Percentiles rank a stretch among this genome's conserved stretches.
These are phyloP conservation scores for Apantesis nais DNA, from an alignment of 2,888 invertebrate genomes.

Conservation along the genomic window DNA sequence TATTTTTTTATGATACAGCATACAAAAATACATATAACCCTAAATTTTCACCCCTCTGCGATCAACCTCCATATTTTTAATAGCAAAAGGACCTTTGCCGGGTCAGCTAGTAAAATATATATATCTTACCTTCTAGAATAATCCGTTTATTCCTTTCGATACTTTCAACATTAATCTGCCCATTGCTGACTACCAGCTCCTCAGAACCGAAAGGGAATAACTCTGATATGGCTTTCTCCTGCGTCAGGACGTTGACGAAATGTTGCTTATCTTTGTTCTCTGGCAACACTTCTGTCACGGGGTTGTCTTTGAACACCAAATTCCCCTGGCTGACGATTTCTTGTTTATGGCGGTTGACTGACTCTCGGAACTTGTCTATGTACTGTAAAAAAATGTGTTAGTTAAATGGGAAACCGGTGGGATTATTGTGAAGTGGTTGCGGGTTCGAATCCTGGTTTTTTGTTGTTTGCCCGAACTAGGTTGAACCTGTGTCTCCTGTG, in stretches of 20 bases:
- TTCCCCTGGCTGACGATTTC: conserved; percentile 63
- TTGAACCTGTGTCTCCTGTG: too few species aligned
- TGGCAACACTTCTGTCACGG: conserved; percentile 64
- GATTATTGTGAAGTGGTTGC: too few species aligned
- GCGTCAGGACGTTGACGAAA: conserved; percentile 19
- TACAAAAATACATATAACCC: too few species aligned
- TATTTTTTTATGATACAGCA: too few species aligned
- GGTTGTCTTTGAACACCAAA: conserved; percentile 58
- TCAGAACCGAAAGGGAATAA: conserved; percentile 68
- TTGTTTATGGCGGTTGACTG: conserved; percentile 65
- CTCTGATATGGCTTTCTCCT: conserved; percentile 41
- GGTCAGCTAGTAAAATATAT: too few species aligned
- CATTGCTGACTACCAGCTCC: conserved; percentile 52
- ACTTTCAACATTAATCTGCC: conserved; percentile 66
- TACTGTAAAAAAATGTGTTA: conserved; percentile 58
- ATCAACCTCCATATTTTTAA: too few species aligned
- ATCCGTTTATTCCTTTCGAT: conserved; percentile 74
- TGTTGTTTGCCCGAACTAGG: too few species aligned
- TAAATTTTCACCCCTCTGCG: too few species aligned
- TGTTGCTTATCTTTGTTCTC: conserved; percentile 46
- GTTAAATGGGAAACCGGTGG: too few species aligned
- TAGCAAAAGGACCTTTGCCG: too few species aligned
- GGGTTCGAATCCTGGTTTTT: too few species aligned
- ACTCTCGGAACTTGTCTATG: conserved; percentile 65
- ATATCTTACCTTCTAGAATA: conserved; percentile 51